These are phyloP conservation scores for Alligator sinensis DNA, from an alignment of 2,113 vertebrate genomes.

Conservation along the genomic window DNA sequence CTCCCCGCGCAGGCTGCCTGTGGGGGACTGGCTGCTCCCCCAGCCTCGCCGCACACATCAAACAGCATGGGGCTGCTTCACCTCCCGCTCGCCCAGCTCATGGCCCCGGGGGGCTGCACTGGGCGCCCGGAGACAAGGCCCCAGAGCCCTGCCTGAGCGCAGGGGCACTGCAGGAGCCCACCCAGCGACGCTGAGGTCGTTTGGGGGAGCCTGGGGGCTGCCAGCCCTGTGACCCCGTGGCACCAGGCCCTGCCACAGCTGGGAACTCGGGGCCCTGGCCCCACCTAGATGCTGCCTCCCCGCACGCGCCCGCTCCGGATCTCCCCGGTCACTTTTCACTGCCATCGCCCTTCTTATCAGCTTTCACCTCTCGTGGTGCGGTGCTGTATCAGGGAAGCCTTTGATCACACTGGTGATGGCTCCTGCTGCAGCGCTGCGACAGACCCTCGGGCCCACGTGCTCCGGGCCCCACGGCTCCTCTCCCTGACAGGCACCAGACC, in stretches of 20 bases:
- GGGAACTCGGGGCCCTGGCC: not conserved
- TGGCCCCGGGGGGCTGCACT: too few relatives aligned
- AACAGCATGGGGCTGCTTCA: too few relatives aligned
- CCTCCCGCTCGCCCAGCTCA: too few relatives aligned
- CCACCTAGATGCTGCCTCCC: not conserved
- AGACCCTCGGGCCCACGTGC: not conserved
- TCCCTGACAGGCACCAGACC: too few relatives aligned
- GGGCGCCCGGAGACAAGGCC: not conserved
- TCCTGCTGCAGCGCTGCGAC: not conserved
- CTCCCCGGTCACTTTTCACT: too few relatives aligned
- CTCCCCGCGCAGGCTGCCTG: too few relatives aligned
- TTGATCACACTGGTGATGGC: not conserved
- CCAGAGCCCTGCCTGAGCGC: rapidly evolving
- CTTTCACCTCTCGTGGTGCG: not conserved
- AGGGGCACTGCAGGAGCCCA: rapidly evolving
- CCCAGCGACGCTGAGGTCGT: rapidly evolving
- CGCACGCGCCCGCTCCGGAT: not conserved
- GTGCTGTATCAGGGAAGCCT: not conserved
- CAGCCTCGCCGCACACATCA: too few relatives aligned
- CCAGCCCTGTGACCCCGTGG: not conserved
- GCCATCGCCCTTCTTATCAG: too few relatives aligned
- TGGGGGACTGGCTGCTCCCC: too few relatives aligned
- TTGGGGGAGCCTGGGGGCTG: not conserved
- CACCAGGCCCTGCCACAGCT: rapidly evolving
- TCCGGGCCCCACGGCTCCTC: not conserved